A percentile compares a stretch with the other conserved stretches of the same genome.
These are phyloP conservation scores for Saccostrea glomerata DNA, from an alignment of 1,140 invertebrate genomes.

Conservation along the genomic window DNA sequence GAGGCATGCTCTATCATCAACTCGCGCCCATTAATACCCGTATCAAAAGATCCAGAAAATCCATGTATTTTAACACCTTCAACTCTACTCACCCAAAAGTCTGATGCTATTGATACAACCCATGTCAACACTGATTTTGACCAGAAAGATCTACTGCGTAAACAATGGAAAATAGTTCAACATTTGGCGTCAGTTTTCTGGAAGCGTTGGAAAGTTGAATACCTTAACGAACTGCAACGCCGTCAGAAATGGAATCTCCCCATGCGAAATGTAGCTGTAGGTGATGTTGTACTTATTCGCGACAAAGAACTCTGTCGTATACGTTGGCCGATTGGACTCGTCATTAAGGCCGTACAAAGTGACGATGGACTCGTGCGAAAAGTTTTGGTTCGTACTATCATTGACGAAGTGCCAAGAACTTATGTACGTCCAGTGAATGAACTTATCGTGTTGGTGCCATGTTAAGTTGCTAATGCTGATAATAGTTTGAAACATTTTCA, in stretches of 20 bases:
- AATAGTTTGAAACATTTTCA: too few relatives aligned
- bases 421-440: too few relatives aligned
- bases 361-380: constrained; percentile 20
- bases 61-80: constrained; percentile 60
- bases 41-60: constrained; percentile 60
- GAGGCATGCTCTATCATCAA: constrained; percentile 64
- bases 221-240: neutral
- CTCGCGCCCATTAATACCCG: constrained; percentile 53
- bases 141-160: neutral
- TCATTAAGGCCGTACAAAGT: neutral
- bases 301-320: neutral
- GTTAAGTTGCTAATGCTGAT: too few relatives aligned
- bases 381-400: neutral
- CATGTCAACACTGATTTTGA: constrained; percentile 12
- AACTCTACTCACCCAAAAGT: constrained; percentile 55
- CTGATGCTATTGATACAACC: neutral
- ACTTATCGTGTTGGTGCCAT: too few relatives aligned
- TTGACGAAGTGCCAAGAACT: neutral
- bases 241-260: neutral
- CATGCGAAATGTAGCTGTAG: neutral
- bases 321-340: constrained; percentile 27
- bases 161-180: neutral
- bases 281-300: constrained; percentile 17
- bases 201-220: constrained; percentile 30
- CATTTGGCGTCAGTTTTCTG: neutral